A percentile compares a stretch with the other conserved stretches of the same genome.
These are phyloP conservation scores for Mechanitis messenoides DNA, from an alignment of 2,888 invertebrate species.

Conservation along the genomic window DNA sequence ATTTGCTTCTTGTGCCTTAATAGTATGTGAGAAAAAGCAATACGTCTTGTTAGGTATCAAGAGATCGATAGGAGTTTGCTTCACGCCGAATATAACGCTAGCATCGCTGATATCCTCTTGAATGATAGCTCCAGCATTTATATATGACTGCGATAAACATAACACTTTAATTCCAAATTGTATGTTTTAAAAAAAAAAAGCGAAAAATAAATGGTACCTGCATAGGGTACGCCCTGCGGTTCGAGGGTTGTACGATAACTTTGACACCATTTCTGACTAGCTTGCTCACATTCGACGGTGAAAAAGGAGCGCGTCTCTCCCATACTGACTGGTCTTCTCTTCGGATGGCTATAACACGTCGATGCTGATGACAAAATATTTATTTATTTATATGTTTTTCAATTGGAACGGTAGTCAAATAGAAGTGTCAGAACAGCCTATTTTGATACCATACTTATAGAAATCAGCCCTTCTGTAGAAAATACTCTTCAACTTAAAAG, in stretches of 20 bases:
- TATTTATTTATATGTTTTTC: no score
- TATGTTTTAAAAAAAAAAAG: background rate
- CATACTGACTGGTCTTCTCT: slow-evolving; percentile 96
- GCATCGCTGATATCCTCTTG: slow-evolving; percentile 98
- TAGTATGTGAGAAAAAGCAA: slow-evolving; percentile 99
- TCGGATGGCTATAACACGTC: slow-evolving; percentile 88
- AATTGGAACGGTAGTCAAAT: no score
- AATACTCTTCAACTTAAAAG: no score
- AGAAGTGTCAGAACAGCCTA: no score
- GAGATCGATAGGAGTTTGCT: slow-evolving; percentile 93
- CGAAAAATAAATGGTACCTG: slow-evolving; percentile 74
- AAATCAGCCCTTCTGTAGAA: no score
- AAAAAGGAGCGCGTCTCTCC: slow-evolving; percentile 96
- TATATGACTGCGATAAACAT: slow-evolving; percentile 81
- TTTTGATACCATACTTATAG: no score
- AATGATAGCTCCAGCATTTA: slow-evolving; percentile 93
- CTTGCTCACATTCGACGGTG: slow-evolving; percentile 92
- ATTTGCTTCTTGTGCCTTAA: slow-evolving; percentile 98
- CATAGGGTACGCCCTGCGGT: slow-evolving; percentile 97
- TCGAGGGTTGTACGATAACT: slow-evolving; percentile 98
- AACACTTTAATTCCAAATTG: background rate
- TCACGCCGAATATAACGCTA: slow-evolving; percentile 97
- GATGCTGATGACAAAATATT: slow-evolving; percentile 56
- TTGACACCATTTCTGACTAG: slow-evolving; percentile 91
- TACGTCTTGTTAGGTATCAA: slow-evolving; percentile 98